Evolutionary conservation across 1,140 invertebrate genomes (phyloP), one percentile per base, ranked within the genome.

Genomic region (Pogonomyrmex californicus): DNA sequence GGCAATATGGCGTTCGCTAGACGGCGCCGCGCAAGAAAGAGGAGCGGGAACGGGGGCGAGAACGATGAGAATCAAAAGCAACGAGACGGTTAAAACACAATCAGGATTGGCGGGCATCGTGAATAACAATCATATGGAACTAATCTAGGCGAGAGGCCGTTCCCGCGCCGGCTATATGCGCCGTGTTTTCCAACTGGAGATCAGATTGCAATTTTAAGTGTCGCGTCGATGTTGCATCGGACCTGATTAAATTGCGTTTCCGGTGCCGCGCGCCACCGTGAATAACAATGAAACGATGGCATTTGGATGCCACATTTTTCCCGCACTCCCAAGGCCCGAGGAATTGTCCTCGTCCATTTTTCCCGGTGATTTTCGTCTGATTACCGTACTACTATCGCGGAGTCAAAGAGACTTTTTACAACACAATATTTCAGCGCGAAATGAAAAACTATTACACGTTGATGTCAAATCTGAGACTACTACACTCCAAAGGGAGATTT

Each of bases 121-220:
- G 92, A 93, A 93, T 93, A 93, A 91, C 92, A 93, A 93, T 83
- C 88, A 93, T 91, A 89, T 60, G 62, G 49, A 90, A 81, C 91
- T 91, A 93, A 92, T 91, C 90, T 88, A 85, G 85, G 86, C 62
- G 63, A 17, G 12, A 14, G 56, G 30, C 30, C 63, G 63, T 70
- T 83, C n/a, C 44, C 56, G 33, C 78, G 63, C 70, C 49, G 82
- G 51, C 17, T 65, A 87, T 73, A 85, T 60, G 62, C 73, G 49
- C 10, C 63, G 70, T 66, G 51, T 81, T 71, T 82, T 83, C 90
- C 79, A 68, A 68, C 58, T 60, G 85, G 85, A 92, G 91, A 91
- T 91, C 88, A 85, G 76, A 58, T 82, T 87, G 87, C 89, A 92
- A 92, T 93, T 93, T 92, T 88, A 93, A 92, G 90, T 90, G 87